Conservation (phyloP, 1,140 invertebrate genomes). For the Mylabris phalerata region DNA sequence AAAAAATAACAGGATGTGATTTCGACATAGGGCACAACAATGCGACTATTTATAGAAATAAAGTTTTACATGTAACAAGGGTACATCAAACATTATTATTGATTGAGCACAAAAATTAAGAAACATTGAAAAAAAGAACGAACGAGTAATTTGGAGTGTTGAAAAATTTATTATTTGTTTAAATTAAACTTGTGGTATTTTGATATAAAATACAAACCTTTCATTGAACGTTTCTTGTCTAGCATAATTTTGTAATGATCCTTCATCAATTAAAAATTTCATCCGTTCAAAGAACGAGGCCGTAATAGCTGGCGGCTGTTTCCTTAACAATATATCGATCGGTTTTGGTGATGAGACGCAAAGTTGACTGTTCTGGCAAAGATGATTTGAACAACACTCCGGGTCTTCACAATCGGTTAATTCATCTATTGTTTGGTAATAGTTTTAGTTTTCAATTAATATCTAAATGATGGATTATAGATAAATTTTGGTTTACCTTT, state of each 20-base stretch:
- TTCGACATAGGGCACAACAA: conserved; percentile 68
- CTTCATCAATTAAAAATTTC: conserved; percentile 96
- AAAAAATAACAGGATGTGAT: conserved; percentile 31
- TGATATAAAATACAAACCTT: conserved; percentile 63
- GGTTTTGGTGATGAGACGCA: conserved; percentile 90
- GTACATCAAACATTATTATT: conserved; percentile 17
- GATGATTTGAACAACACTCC: conserved; percentile 81
- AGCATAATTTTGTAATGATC: conserved; percentile 94
- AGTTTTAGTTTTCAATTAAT: no score
- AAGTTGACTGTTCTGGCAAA: conserved; percentile 77
- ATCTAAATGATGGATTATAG: no score
- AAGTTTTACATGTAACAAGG: conserved; percentile 8
- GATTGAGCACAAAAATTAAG: conserved; percentile 2
- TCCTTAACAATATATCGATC: conserved; percentile 85
- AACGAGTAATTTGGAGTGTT: no score
- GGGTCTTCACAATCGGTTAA: conserved; percentile 95
- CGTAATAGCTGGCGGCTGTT: conserved; percentile 91
- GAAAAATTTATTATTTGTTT: no score
- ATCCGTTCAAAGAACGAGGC: conserved; percentile 97
- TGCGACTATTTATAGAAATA: conserved; percentile 48
- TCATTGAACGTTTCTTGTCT: conserved; percentile 92
- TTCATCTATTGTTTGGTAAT: conserved; percentile 63
- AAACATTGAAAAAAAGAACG: no score
- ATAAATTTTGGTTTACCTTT: conserved; percentile 62
- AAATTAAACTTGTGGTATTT: background rate